phyloP scores from a whole-genome alignment of 2,888 invertebrate genomes.

The Microchrysa polita region DNA sequence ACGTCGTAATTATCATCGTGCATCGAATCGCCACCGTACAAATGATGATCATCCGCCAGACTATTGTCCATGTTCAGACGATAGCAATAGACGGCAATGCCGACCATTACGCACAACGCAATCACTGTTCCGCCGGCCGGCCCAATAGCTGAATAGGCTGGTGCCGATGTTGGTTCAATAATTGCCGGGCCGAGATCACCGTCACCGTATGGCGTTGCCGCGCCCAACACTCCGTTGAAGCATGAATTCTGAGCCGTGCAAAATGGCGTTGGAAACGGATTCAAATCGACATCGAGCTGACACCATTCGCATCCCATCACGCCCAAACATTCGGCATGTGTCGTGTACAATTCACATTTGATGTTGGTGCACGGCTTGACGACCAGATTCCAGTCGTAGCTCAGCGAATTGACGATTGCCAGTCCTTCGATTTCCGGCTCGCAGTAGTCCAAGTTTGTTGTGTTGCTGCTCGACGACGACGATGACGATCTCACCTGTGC shows the following conservation, averaged over 20 bases:
- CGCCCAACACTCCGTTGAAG: slow-evolving; percentile 87
- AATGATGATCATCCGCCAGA: slow-evolving; percentile 65
- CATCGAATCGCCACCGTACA: slow-evolving; percentile 66
- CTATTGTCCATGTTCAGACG: slow-evolving; percentile 69
- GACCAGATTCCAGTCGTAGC: slow-evolving; percentile 66
- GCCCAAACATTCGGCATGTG: slow-evolving; percentile 74
- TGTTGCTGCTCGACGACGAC: background rate
- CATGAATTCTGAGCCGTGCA: slow-evolving; percentile 84
- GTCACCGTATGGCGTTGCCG: slow-evolving; percentile 77
- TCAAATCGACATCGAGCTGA: slow-evolving; percentile 79
- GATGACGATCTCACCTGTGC: background rate
- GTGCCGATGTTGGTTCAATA: slow-evolving; percentile 63
- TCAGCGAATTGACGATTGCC: slow-evolving; percentile 53
- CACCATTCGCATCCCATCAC: slow-evolving; percentile 94
- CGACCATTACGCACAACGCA: slow-evolving; percentile 81
- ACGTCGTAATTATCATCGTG: slow-evolving; percentile 69
- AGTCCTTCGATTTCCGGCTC: slow-evolving; percentile 58
- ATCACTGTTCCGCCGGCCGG: slow-evolving; percentile 88
- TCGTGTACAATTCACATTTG: slow-evolving; percentile 73
- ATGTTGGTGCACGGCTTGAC: slow-evolving; percentile 74
- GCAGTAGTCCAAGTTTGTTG: slow-evolving; percentile 56
- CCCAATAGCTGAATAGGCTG: slow-evolving; percentile 78
- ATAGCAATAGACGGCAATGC: slow-evolving; percentile 86
- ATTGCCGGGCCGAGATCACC: slow-evolving; percentile 59
- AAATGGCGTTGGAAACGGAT: slow-evolving; percentile 74